phyloP scores from a whole-genome alignment of 92 coral and sea anemone species.

The Phenganax stokvisi region DNA sequence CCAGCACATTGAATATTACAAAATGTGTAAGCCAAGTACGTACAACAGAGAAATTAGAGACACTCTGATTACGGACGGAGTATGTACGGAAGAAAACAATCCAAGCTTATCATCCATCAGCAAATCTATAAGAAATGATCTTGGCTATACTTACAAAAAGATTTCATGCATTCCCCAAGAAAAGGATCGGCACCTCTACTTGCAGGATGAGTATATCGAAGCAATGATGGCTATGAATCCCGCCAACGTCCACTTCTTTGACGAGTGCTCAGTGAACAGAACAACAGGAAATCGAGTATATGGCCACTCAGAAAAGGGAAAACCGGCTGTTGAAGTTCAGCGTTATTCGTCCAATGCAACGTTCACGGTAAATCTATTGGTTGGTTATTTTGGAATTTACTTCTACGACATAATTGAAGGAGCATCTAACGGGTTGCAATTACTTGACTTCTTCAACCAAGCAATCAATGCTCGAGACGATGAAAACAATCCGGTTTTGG shows the following conservation, averaged over 20 bases:
- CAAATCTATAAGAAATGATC: neutral
- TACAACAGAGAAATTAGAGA: too few relatives aligned
- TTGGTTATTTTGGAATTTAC: conserved; percentile 49
- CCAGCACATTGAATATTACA: too few relatives aligned
- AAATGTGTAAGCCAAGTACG: too few relatives aligned
- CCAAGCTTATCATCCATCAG: neutral
- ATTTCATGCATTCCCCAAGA: conserved; percentile 44
- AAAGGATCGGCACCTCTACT: neutral
- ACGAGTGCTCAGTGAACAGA: conserved; percentile 21
- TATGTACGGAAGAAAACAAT: neutral
- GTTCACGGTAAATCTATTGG: conserved; percentile 52
- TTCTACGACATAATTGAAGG: conserved; percentile 45
- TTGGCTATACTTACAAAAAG: conserved; percentile 42
- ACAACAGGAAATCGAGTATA: conserved; percentile 46
- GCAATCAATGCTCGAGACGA: conserved; percentile 40
- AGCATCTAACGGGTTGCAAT: conserved; percentile 50
- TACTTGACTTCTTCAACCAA: conserved; percentile 46
- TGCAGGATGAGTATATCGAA: conserved; percentile 7
- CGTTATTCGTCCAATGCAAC: conserved; percentile 60
- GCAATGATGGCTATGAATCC: neutral
- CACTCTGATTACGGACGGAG: neutral
- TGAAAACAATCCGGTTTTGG: conserved; percentile 46
- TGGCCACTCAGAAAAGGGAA: conserved; percentile 48
- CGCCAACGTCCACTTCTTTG: conserved; percentile 1
- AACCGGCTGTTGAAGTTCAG: conserved; percentile 50